Evolutionary conservation across 2,797 vertebrate genomes (phyloP).

Genomic region (Cynopterus sphinx): DNA sequence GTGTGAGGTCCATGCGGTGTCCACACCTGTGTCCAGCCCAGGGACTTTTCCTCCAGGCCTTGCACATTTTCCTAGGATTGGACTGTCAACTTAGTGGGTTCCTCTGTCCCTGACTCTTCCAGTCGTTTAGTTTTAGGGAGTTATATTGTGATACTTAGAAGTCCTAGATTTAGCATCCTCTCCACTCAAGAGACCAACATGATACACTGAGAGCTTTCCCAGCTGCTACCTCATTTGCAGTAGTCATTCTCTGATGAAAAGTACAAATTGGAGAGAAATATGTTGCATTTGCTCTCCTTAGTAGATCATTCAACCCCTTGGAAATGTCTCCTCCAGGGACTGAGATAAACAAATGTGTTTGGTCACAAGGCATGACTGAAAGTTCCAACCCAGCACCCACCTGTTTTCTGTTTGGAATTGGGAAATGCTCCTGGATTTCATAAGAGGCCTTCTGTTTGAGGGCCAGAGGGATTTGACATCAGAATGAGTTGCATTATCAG

Average conservation of each 20-base stretch:
- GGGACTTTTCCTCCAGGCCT: neutral
- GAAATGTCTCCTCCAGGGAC: neutral
- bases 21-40: neutral
- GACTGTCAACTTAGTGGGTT: neutral
- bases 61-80: neutral
- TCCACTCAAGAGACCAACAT: neutral
- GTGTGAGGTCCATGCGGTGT: fast-evolving
- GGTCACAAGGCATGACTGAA: neutral
- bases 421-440: neutral
- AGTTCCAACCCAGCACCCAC: neutral
- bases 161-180: neutral
- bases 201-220: neutral
- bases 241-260: neutral
- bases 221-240: neutral
- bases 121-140: neutral
- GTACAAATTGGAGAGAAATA: neutral
- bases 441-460: neutral
- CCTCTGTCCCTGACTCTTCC: neutral
- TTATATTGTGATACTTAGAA: neutral
- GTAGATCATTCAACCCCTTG: neutral
- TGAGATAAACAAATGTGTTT: neutral
- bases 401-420: slow-evolving; percentile 1
- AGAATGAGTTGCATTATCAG: neutral
- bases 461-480: neutral
- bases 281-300: neutral